Evolutionary conservation across 2,797 vertebrate species (phyloP).

Genomic region (Chiropotes sagulatus): DNA sequence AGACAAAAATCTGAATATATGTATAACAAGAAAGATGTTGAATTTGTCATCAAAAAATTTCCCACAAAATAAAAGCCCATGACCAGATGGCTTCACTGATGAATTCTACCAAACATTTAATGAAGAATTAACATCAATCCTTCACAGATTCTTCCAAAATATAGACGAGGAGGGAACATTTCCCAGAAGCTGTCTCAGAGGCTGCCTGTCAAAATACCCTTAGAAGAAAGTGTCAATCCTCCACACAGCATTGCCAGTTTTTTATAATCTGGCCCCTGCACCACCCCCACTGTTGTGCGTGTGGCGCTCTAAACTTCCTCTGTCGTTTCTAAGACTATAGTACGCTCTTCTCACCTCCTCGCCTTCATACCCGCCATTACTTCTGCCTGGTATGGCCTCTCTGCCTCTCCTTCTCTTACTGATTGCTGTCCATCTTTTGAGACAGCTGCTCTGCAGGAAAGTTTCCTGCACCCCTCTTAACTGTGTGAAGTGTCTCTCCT

Average conservation of each 20-base stretch:
- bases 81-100: neutral
- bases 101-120: neutral
- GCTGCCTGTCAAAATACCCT: neutral
- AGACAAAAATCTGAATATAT: neutral
- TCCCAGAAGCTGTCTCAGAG: neutral
- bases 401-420: neutral
- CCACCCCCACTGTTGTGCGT: too few species aligned
- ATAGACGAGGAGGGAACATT: neutral
- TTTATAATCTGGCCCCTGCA: neutral
- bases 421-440: neutral
- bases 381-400: neutral
- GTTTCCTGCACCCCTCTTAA: neutral
- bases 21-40: neutral
- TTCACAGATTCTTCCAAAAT: neutral
- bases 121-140: neutral
- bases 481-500: rapidly evolving
- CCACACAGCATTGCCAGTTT: neutral
- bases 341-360: neutral
- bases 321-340: too few species aligned
- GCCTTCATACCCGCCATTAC: neutral
- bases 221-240: neutral
- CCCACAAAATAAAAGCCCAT: neutral
- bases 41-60: neutral
- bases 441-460: neutral
- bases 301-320: neutral